A percentile compares a stretch with the other conserved stretches of the same genome.
These are phyloP conservation scores for Bathynomus jamesi DNA, from an alignment of 1,140 invertebrate genomes.

Conservation along the genomic window DNA sequence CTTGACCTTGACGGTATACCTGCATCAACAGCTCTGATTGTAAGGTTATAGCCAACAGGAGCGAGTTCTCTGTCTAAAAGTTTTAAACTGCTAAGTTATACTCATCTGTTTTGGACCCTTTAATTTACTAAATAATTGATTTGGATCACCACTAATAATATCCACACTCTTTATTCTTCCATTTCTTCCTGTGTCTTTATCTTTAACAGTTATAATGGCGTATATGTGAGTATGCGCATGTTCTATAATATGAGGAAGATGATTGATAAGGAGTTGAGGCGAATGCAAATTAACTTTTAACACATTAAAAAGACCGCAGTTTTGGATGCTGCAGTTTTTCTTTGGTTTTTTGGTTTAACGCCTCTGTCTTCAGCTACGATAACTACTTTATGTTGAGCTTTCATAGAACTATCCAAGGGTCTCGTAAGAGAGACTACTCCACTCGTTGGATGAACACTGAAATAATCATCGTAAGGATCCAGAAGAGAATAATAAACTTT, in stretches of 20 bases:
- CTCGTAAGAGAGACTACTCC: conserved; percentile 77
- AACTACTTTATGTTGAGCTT: conserved; percentile 13
- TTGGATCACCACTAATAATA: conserved; percentile 78
- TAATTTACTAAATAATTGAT: conserved; percentile 70
- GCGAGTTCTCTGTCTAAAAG: conserved; percentile 65
- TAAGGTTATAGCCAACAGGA: conserved; percentile 74
- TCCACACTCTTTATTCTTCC: conserved; percentile 74
- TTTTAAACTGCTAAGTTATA: conserved; percentile 58
- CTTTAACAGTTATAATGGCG: conserved; percentile 75
- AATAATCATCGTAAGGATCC: conserved; percentile 67
- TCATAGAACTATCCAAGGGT: conserved; percentile 62
- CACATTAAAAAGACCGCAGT: conserved; percentile 22
- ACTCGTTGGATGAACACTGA: conserved; percentile 80
- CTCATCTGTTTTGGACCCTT: conserved; percentile 45
- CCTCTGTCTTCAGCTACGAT: conserved; percentile 27
- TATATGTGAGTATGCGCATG: conserved; percentile 78
- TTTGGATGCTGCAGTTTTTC: conserved; percentile 11
- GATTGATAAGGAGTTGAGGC: conserved; percentile 43
- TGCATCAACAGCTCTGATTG: conserved; percentile 70
- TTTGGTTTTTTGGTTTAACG: conserved; percentile 1
- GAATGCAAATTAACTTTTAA: conserved; percentile 32
- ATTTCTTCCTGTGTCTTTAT: conserved; percentile 71
- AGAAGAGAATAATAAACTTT: conserved; percentile 92
- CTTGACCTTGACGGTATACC: conserved; percentile 66
- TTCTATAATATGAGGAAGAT: conserved; percentile 71